Conservation (phyloP, 1,140 invertebrate genomes). For the Ericerus pela region DNA sequence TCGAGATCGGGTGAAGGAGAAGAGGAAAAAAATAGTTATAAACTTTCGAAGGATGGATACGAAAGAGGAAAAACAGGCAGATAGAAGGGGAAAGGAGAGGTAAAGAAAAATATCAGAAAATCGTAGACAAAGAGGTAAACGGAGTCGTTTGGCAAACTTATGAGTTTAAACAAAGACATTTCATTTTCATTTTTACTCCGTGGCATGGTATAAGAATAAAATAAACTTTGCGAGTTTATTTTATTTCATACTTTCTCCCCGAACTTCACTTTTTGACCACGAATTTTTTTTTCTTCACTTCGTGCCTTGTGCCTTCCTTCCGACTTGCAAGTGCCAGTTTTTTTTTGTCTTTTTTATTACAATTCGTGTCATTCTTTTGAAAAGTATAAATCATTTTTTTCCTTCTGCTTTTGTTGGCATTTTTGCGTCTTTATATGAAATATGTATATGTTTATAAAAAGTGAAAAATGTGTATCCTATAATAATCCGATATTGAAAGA, state of each 20-base stretch:
- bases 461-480: too few relatives aligned
- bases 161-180: constrained; percentile 12
- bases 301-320: too few relatives aligned
- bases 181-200: constrained; percentile 6
- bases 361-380: constrained; percentile 6
- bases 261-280: not conserved
- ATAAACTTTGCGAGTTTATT: constrained; percentile 4
- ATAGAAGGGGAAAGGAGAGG: not conserved
- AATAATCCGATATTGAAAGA: too few relatives aligned
- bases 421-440: too few relatives aligned
- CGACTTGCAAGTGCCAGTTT: too few relatives aligned
- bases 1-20: not conserved
- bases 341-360: constrained; percentile 9
- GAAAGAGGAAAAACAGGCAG: constrained; percentile 1
- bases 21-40: too few relatives aligned
- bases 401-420: too few relatives aligned
- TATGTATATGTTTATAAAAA: too few relatives aligned
- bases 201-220: not conserved
- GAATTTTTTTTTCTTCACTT: too few relatives aligned
- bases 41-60: too few relatives aligned
- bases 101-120: not conserved
- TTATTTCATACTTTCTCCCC: constrained; percentile 5
- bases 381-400: constrained; percentile 10
- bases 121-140: not conserved
- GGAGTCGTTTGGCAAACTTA: constrained; percentile 6